Evolutionary conservation across 2,113 vertebrate genomes (phyloP), one percentile per base, ranked within the genome.

Genomic region (Halichoeres trimaculatus): DNA sequence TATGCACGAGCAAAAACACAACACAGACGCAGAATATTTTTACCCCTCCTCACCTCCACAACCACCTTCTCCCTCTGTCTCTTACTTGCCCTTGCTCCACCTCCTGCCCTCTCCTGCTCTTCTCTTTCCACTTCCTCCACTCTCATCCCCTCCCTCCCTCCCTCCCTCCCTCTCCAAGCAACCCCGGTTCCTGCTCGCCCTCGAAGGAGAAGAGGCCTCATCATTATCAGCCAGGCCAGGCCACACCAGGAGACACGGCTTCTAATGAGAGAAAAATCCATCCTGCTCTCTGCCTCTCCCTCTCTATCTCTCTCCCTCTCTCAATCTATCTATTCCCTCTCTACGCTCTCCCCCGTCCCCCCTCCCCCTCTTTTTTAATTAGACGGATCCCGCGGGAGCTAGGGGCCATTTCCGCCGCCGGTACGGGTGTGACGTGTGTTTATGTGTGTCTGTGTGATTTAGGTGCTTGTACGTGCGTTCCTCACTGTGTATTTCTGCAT

Each of bases 231-330:
- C 79, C 78, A 68, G 87, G 81, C 91, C 89, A 91, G 90, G 89
- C 90, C 91, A 89, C 90, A 90, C 87, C 90, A 93, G 91, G 91
- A 94, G 93, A 93, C 92, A 77, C 77, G 84, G 90, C 91, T 88
- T 90, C 93, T 94, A 93, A 94, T 93, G 93, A 94, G 92, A 92
- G 93, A 91, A 92, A 94, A 93, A 93, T 92, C 92, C 91, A 92
- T 94, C 89, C 90, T 84, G 86, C 85, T 75, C 80, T 72, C 80
- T 51, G 74, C 41, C 52, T 48, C 73, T 36, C 72, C 71, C 78
- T 36, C 71, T 74, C 78, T 48, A 24, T 50, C 51, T n/a, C 71
- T 74, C 78, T 48, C 84, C 70, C 84, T 71, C 63, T 76, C 86
- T 86, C 90, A 81, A 89, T 89, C 88, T 90, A 86, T 86, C 87